Percentiles rank a stretch among this genome's conserved stretches.
These are phyloP conservation scores for Pyrgus malvae DNA, from an alignment of 2,888 invertebrate species.

Conservation along the genomic window DNA sequence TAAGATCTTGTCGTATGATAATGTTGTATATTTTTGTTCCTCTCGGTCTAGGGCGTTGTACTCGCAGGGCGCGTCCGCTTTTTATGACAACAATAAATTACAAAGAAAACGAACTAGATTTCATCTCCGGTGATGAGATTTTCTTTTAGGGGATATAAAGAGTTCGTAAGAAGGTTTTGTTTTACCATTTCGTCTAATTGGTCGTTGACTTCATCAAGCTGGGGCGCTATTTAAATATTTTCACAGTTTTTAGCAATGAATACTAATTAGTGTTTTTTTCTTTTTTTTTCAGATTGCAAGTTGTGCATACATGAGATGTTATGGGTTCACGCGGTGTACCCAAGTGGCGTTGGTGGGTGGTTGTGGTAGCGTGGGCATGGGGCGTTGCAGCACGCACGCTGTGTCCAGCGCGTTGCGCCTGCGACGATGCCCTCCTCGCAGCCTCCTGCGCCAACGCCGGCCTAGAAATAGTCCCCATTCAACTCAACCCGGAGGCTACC, in stretches of 20 bases:
- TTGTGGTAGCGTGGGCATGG: constrained; percentile 80
- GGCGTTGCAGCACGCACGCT: constrained; percentile 82
- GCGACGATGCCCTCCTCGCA: constrained; percentile 89
- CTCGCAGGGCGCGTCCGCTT: constrained; percentile 54
- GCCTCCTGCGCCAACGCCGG: constrained; percentile 90
- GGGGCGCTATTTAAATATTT: neutral
- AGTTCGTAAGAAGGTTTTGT: constrained; percentile 21
- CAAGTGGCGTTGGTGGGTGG: constrained; percentile 77
- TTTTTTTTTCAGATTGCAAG: constrained; percentile 63
- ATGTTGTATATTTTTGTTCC: constrained; percentile 69
- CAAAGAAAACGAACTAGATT: constrained; percentile 61
- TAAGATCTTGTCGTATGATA: constrained; percentile 73
- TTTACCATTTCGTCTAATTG: constrained; percentile 9
- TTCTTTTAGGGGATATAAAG: constrained; percentile 42
- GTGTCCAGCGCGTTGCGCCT: constrained; percentile 91
- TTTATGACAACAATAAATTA: constrained; percentile 70
- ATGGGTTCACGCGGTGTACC: constrained; percentile 76
- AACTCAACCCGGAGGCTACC: constrained; percentile 92
- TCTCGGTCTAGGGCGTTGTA: constrained; percentile 49
- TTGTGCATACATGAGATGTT: constrained; percentile 77
- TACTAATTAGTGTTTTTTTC: constrained; percentile 31
- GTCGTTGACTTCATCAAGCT: constrained; percentile 10
- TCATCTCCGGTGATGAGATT: constrained; percentile 55
- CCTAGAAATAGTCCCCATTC: constrained; percentile 93
- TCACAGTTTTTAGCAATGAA: neutral